Conservation (phyloP, 2,888 invertebrate genomes). For the Noctua pronuba region DNA sequence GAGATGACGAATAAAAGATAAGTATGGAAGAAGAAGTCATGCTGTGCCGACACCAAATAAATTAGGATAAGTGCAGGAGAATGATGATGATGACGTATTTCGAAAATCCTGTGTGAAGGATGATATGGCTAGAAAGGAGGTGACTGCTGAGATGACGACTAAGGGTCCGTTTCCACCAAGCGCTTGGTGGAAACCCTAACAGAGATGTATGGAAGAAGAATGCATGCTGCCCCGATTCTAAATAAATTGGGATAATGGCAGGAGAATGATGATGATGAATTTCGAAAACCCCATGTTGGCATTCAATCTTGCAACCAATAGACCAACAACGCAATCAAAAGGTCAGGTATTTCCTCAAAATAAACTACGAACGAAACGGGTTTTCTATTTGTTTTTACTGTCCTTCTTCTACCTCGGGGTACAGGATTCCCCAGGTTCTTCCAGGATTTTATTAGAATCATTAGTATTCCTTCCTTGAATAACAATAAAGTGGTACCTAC, state of each 20-base stretch:
- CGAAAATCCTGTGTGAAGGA: no score
- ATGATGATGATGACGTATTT: no score
- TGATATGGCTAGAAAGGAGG: no score
- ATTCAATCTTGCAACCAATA: neutral
- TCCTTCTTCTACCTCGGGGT: neutral
- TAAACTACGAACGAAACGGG: no score
- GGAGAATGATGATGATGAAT: neutral
- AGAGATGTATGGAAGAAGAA: neutral
- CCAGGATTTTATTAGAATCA: neutral
- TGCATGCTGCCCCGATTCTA: neutral
- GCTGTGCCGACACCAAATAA: no score
- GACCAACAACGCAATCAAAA: neutral
- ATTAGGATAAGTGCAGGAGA: no score
- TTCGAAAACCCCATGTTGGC: neutral
- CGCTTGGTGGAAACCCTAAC: no score
- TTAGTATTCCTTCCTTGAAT: neutral
- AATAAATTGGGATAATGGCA: neutral
- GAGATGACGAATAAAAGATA: no score
- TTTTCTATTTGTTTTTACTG: neutral
- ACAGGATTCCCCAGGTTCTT: neutral
- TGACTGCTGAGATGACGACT: no score
- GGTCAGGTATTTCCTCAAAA: neutral
- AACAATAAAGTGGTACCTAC: neutral
- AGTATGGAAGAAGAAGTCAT: no score
- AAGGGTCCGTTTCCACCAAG: no score